Base-by-base conservation (phyloP, 1,140 invertebrate species). In the Cotesia vestalis region DNA sequence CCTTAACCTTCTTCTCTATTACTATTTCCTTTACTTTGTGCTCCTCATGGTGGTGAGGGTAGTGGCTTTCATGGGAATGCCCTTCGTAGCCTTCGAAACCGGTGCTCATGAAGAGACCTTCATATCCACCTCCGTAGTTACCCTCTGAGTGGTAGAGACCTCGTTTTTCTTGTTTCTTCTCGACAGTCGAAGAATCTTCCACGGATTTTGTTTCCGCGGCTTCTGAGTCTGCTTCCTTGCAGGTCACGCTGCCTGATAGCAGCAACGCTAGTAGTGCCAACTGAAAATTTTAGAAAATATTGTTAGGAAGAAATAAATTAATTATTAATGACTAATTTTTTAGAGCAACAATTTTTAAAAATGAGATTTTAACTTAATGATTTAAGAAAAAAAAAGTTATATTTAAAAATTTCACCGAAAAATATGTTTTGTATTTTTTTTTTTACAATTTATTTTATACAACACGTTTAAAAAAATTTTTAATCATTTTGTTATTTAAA, bases 1-100 rank as follows among this genome's bases (percentile, higher is more conserved):
- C 90, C 75, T 91, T 91, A 4, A 92, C 84, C 73, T 89, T 90
- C 81, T 90, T 92, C 74, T 89, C 82, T 34, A 91, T 89, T 12
- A 89, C 83, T 55, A 76, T 80, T 57, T 59, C 74, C 75, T 66
- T 73, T 87, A 84, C 91, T 90, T 38, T 91, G 90, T 20, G 88
- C 88, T 27, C 88, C 88, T 74, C 71, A 72, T 72, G 53, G 60
- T 72, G 61, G 34, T 64, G 46, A 17, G 34, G 35, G 9, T 17
- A 34, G 34, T 74, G 66, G 27, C 76, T 74, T 3, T 59, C 57
- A 34, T 27, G 27, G 9, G 20, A 9, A 5, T 66, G 71, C 20
- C 51, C 75, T 20, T 66, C 76, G 27, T 70, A 69, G 11, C 66
- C 78, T 36, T 87, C 82, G 40, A 81, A 79, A 69, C 83, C 82